Conservation (phyloP, 2,113 vertebrate species). For the Astatoreochromis straeleni region DNA sequence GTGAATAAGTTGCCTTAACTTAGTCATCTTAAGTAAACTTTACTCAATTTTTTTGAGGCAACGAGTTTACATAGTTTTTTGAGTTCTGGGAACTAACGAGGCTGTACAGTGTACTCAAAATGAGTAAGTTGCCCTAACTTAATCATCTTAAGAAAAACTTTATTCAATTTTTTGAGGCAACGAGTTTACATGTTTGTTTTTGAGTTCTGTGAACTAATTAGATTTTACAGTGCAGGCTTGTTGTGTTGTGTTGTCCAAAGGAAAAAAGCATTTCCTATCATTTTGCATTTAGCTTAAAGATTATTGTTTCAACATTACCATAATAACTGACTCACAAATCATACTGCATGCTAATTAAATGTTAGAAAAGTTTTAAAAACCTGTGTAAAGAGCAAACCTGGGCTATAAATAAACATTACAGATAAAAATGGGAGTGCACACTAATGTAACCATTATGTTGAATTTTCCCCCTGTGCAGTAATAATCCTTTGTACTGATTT, state of each 20-base stretch:
- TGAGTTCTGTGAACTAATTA: not conserved
- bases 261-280: not conserved
- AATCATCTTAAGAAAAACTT: not conserved
- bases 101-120: no score
- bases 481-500: not conserved
- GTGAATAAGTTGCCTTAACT: not conserved
- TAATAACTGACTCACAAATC: not conserved
- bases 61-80: not conserved
- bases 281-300: not conserved
- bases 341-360: not conserved
- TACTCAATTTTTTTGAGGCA: not conserved
- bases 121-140: rapidly evolving
- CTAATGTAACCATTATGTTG: not conserved
- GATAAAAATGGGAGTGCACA: not conserved
- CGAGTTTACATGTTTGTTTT: not conserved
- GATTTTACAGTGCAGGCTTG: not conserved
- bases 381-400: not conserved
- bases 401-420: not conserved
- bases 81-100: not conserved
- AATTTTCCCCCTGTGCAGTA: not conserved
- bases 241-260: not conserved
- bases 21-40: not conserved
- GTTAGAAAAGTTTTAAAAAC: not conserved
- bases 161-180: not conserved
- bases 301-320: not conserved